A percentile compares a stretch with the other conserved stretches of the same genome.
Evolutionary conservation across 2,113 vertebrate genomes (phyloP).

Genomic region (Clarias magur): DNA sequence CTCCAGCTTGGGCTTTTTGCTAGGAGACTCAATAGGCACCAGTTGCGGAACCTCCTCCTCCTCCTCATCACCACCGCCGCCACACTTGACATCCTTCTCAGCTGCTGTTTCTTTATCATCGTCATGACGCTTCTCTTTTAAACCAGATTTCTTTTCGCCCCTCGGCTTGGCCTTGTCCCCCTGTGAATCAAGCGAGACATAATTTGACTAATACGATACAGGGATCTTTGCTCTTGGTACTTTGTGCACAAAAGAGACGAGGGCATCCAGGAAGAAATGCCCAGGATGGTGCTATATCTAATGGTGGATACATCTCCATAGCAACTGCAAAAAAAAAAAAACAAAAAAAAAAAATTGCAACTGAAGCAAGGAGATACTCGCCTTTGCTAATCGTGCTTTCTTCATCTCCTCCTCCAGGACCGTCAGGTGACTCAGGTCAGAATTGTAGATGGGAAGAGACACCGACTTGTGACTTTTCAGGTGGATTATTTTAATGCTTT

Average conservation of each 20-base stretch:
- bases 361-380: background rate
- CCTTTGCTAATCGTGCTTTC: background rate
- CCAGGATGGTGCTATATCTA: background rate
- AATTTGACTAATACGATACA: background rate
- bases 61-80: slow-evolving; percentile 17
- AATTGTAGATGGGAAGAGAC: slow-evolving; percentile 82
- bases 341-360: background rate
- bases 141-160: background rate
- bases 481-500: slow-evolving; percentile 83
- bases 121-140: background rate
- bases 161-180: background rate
- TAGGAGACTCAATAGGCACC: slow-evolving; percentile 66
- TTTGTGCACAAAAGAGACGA: background rate
- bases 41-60: slow-evolving; percentile 72
- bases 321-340: background rate
- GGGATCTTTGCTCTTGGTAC: background rate
- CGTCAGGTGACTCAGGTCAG: slow-evolving; percentile 64
- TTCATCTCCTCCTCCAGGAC: slow-evolving; percentile 52
- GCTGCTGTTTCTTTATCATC: background rate
- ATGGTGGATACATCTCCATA: background rate
- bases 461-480: slow-evolving; percentile 81
- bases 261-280: background rate
- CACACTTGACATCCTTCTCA: background rate
- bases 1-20: slow-evolving; percentile 68
- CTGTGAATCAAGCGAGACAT: background rate